Base-by-base conservation (phyloP, 2,888 invertebrate species). In the Cerastis leucographa region DNA sequence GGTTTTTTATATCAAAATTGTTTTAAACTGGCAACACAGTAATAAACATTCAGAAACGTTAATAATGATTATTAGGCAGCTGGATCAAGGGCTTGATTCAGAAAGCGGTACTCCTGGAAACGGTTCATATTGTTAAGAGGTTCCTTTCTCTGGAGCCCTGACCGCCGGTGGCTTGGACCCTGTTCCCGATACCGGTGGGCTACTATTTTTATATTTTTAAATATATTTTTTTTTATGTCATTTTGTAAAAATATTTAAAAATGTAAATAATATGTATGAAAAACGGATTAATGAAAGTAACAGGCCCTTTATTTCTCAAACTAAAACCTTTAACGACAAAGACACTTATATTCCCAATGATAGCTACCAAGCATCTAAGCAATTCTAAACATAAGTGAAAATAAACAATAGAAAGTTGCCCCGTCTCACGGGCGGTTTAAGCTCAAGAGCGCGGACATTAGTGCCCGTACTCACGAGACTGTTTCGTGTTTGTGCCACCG, bases 401-500 rank as follows among this genome's bases (percentile, higher is more conserved):
- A 71, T 64, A 83, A 78, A 82, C 78, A 78, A 51, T 25, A 78
- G 14, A 51, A n/a, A 78, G 22, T 71, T 46, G 29, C 59, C 14
- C 12, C 62, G 40, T 59, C 71, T 65, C 42, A 82, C 70, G 61
- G 71, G 51, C 49, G 40, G n/a, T 68, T 73, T 68, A 67, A 87
- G 84, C 86, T 87, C 59, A 71, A 65, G 62, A 71, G 83, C 17
- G 67, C 67, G 74, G 78, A 83, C 75, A 80, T 71, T 61, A 68
- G 70, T 76, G 79, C 76, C 73, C 66, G 72, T 72, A 74, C 80
- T 77, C 81, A 79, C 80, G 67, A 78, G 49, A 70, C 79, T 76
- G 87, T 83, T 17, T 17, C 85, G 83, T 19, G 51, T 76, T 17
- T 86, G 83, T 84, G 46, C 46, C 66, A 73, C 70, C 77, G 83